A percentile compares a stretch with the other conserved stretches of the same genome.
Conservation (phyloP, 2,888 invertebrate species). For the Meghimatium bilineatum region DNA sequence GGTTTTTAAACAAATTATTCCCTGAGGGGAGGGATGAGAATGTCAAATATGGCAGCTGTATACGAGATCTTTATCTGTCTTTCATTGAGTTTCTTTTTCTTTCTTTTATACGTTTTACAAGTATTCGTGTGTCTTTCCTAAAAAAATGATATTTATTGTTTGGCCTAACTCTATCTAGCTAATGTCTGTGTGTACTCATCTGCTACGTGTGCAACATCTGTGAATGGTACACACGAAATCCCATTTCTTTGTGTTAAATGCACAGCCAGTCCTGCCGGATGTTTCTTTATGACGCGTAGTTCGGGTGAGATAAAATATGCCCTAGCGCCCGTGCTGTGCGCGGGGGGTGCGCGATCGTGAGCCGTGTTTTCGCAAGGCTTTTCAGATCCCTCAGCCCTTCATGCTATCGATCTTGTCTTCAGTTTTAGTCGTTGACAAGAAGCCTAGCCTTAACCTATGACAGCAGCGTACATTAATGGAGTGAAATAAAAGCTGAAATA, state of each 20-base stretch:
- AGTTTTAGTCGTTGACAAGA: not conserved
- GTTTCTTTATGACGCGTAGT: conserved; percentile 8
- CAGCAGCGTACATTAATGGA: conserved; percentile 19
- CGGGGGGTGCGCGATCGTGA: not conserved
- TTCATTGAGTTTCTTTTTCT: not conserved
- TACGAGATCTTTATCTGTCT: no score
- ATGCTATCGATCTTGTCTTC: not conserved
- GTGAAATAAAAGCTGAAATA: not conserved
- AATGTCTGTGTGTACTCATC: not conserved
- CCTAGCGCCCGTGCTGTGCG: not conserved
- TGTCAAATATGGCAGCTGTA: no score
- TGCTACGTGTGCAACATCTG: conserved; percentile 27
- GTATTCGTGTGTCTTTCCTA: not conserved
- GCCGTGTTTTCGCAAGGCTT: not conserved
- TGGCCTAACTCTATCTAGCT: not conserved
- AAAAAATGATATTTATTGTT: not conserved
- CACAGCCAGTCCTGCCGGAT: not conserved
- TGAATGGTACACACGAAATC: conserved; percentile 9
- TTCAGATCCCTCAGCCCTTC: not conserved
- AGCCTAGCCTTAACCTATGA: not conserved
- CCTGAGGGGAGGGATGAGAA: no score
- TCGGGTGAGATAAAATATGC: not conserved
- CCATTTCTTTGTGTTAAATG: conserved; percentile 14
- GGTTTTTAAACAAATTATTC: no score
- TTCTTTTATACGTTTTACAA: not conserved